A percentile compares a stretch with the other conserved stretches of the same genome.
phyloP scores from a whole-genome alignment of 2,797 vertebrate species.

The Hozukius guyotensis region DNA sequence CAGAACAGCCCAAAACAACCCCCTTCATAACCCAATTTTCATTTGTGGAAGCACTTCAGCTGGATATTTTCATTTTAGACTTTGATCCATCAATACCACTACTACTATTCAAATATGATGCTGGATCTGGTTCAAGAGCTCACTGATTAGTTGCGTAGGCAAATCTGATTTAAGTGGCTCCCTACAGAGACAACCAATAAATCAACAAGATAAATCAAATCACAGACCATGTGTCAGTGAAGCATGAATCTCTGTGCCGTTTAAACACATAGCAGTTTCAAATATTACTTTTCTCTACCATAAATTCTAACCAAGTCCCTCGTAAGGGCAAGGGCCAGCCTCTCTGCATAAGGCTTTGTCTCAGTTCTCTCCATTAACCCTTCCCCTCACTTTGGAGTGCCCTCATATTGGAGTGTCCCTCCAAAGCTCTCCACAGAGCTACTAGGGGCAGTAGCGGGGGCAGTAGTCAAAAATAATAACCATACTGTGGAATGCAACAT shows the following conservation, averaged over 20 bases:
- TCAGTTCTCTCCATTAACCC: neutral
- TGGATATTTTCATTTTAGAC: conserved; percentile 3
- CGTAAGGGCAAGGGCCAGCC: neutral
- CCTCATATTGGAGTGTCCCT: neutral
- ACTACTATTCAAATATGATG: conserved; percentile 3
- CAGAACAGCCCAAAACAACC: neutral
- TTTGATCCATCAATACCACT: conserved; percentile 3
- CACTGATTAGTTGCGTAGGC: neutral
- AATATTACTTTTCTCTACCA: neutral
- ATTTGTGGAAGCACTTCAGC: neutral
- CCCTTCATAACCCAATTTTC: neutral
- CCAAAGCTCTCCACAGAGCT: neutral
- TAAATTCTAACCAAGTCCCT: neutral
- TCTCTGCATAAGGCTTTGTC: neutral
- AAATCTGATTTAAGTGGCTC: conserved; percentile 26
- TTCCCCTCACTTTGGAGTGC: neutral
- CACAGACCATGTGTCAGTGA: neutral
- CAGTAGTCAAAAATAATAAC: neutral
- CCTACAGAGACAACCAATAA: conserved; percentile 1
- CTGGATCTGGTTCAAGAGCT: conserved; percentile 18
- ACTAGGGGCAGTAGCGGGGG: neutral
- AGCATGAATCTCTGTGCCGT: neutral
- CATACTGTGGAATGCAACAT: neutral
- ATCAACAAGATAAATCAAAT: conserved; percentile 4
- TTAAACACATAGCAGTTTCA: neutral